Base-by-base conservation (phyloP, 2,113 vertebrate species). In the Bucco capensis region DNA sequence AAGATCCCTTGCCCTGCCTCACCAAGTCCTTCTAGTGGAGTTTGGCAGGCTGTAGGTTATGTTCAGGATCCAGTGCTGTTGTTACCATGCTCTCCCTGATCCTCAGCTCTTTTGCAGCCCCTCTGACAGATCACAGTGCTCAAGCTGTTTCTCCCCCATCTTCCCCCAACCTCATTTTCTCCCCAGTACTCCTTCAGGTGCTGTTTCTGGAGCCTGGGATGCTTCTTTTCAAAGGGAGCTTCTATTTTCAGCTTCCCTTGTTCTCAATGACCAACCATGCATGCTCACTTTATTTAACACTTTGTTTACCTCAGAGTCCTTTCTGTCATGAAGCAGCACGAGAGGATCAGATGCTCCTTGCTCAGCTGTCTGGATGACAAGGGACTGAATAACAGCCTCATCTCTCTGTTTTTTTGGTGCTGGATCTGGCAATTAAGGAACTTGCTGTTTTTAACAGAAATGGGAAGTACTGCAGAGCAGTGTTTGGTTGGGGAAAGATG, bases 241-340 rank as follows among this genome's bases (percentile, higher is more conserved):
- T 95, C 91, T 96, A 91, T 96, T 96, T 95, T 92, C 58, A 46
- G 50, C 58, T 87, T 79, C 78, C 31, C 91, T 87, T 82, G 66
- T 83, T 96, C 95, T 94, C 89, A 70, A 33, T 89, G 93, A 73
- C 84, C 87, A 93, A 19, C 82, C 42, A 40, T 94, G 91, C 87
- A 74, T 83, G 75, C 58, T 85, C 18, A 31, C 40, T 90, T 89
- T 80, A 86, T 83, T 90, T 89, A 80, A 85, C 66, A 85, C 47
- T 83, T 93, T 42, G 11, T 92, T 66, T 79, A 84, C 66, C 71
- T 79, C 22, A 79, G 76, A 89, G 66, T 90, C 38, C 65, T 81
- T 86, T 87, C 72, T 91, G 38, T 76, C 50, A 46, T 61, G 31
- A 76, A 84, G 54, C 28, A 72, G 42, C 28, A 40, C 5, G 4